Evolutionary conservation across 2,888 invertebrate genomes (phyloP), one percentile per base, ranked within the genome.

Genomic region (Pachycephus smyrnensis): DNA sequence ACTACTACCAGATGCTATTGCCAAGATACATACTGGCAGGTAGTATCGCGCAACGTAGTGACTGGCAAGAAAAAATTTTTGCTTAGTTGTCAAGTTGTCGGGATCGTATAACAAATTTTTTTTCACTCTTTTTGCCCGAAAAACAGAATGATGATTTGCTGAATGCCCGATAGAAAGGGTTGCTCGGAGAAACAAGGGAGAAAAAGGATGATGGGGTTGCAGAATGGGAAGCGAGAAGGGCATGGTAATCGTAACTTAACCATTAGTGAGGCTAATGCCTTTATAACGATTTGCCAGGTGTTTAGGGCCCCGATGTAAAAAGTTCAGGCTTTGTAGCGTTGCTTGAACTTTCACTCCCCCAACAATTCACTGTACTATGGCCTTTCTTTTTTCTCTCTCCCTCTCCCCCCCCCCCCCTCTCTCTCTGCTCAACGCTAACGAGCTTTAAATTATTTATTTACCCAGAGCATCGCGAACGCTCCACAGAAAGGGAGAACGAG

Each of bases 381-480:
- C 71, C 23, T 55, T 55, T 55, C 55, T 55, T 55, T 55, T 55
- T 55, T 35, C 4, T 35, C 33, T 33, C 33, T 33, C 33, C 3
- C 33, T 35, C 35, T 35, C 35, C 4, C 35, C 4, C 35, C 9
- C 55, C 23, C 11, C 23, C 36, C 31, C 71, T 79, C 33, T 75
- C 40, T 36, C 32, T n/a, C 75, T 55, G n/a, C n/a, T 32, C 32
- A 69, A 68, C 71, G 33, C 33, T 74, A 74, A 74, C 74, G 74
- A 74, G 74, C 74, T 36, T 36, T 74, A 74, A 74, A 74, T 74
- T 74, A 74, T 74, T 74, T 74, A 74, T 74, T 74, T 36, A 74
- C 23, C 74, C 15, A 12, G 23, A 33, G 32, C 30, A 71, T 71
- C 33, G 71, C 71, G 71, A 71, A 33, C 15, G 55, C 23, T 55